These are phyloP conservation scores for Bubalus kerabau DNA, from an alignment of 2,113 vertebrate species.

Conservation along the genomic window DNA sequence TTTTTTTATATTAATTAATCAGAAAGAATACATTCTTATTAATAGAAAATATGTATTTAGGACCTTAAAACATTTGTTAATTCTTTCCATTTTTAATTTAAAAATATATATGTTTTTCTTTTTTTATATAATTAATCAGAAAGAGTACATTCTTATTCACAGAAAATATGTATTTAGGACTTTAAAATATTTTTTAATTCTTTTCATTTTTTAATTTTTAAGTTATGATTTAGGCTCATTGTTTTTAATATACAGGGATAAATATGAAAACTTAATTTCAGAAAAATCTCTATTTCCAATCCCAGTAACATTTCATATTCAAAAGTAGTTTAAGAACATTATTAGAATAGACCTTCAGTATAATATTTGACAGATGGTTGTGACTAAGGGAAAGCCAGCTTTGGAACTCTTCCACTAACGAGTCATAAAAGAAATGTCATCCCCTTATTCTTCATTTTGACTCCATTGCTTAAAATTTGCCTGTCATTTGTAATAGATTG, in stretches of 20 bases:
- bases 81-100: neutral
- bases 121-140: neutral
- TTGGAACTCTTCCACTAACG: slow-evolving; percentile 23
- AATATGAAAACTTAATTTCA: neutral
- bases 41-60: neutral
- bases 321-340: slow-evolving; percentile 27
- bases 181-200: neutral
- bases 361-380: slow-evolving; percentile 56
- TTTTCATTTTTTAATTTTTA: neutral
- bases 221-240: neutral
- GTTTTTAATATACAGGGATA: neutral
- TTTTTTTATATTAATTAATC: neutral
- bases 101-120: neutral
- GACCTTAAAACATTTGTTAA: neutral
- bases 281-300: neutral
- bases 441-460: neutral
- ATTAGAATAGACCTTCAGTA: slow-evolving; percentile 28
- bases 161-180: neutral
- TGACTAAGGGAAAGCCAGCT: neutral
- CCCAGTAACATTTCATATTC: slow-evolving; percentile 50
- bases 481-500: neutral
- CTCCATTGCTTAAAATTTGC: neutral
- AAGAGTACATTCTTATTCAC: neutral
- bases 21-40: neutral
- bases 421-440: slow-evolving; percentile 25